These are phyloP conservation scores for Glareola pratincola DNA, from an alignment of 2,113 vertebrate genomes.

Conservation along the genomic window DNA sequence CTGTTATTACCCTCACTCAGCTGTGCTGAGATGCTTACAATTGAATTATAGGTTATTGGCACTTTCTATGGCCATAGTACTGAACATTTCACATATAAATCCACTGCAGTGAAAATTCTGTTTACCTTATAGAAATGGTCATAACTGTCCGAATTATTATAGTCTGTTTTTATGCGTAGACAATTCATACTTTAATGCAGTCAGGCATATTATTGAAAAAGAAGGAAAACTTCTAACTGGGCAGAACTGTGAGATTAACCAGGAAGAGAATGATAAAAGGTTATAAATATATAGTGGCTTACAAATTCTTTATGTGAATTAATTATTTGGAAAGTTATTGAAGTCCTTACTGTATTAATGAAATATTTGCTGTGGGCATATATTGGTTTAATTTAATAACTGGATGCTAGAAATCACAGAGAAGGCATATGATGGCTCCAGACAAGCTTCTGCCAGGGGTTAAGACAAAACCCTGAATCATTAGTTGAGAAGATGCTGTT, in stretches of 20 bases:
- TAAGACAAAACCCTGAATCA: neutral
- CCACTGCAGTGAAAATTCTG: neutral
- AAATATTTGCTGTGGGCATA: neutral
- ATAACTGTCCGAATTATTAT: neutral
- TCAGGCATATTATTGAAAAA: neutral
- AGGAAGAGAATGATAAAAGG: neutral
- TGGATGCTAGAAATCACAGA: neutral
- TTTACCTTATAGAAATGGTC: neutral
- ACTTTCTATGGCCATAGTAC: neutral
- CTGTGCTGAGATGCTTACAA: neutral
- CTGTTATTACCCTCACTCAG: neutral
- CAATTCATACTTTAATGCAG: neutral
- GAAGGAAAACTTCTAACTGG: neutral
- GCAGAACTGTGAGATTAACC: neutral
- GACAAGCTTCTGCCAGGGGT: neutral
- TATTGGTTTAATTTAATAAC: neutral
- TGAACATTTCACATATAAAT: neutral
- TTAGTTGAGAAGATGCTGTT: neutral
- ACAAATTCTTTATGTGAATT: neutral
- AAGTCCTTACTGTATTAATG: neutral
- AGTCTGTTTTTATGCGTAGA: neutral
- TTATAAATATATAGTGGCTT: neutral
- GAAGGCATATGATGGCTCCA: neutral
- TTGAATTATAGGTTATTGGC: neutral
- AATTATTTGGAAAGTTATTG: neutral